Percentiles rank a stretch among this genome's conserved stretches.
Evolutionary conservation across 2,888 invertebrate species (phyloP).

Genomic region (Aporophyla lueneburgensis): DNA sequence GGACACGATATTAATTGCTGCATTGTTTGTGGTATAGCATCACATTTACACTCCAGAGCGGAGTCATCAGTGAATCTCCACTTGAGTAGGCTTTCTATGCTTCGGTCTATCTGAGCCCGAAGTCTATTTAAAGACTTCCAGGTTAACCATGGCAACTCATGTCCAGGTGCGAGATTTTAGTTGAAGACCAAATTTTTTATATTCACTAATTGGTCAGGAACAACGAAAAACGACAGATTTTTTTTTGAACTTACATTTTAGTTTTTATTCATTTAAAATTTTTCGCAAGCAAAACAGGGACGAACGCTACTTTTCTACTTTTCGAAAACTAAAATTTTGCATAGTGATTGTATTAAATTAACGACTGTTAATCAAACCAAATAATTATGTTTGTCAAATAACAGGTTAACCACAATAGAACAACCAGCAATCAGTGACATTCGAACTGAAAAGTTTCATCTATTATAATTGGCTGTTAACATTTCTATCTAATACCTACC

Average conservation of each 20-base stretch:
- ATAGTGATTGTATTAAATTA: background rate
- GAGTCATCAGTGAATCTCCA: no score
- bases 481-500: background rate
- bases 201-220: background rate
- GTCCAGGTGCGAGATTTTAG: no score
- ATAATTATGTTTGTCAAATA: slow-evolving; percentile 17
- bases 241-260: background rate
- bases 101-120: no score
- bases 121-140: no score
- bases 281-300: no score
- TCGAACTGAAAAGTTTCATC: slow-evolving; percentile 14
- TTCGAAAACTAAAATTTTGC: background rate
- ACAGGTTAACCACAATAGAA: slow-evolving; percentile 20
- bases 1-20: no score
- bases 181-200: no score
- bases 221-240: background rate
- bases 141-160: no score
- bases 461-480: slow-evolving; percentile 28
- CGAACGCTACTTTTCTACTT: no score
- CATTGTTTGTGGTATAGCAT: no score
- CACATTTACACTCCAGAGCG: no score
- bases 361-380: slow-evolving; percentile 2
- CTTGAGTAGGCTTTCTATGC: no score
- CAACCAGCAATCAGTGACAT: slow-evolving; percentile 9
- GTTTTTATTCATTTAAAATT: background rate